Evolutionary conservation across 2,113 vertebrate genomes (phyloP).

Genomic region (Vulpes vulpes): DNA sequence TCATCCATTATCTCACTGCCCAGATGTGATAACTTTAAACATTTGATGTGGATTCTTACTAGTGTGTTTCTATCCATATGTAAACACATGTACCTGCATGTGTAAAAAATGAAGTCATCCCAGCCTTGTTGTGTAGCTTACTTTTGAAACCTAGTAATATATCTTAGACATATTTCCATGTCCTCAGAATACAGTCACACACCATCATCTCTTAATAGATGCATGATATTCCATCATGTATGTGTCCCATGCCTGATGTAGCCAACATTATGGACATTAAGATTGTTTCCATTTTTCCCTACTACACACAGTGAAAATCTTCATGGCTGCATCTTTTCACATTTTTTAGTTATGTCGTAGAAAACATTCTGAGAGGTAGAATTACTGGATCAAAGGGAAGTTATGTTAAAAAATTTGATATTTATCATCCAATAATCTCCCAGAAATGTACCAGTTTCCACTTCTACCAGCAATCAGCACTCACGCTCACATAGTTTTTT

Average conservation of each 20-base stretch:
- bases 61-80: background rate
- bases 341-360: background rate
- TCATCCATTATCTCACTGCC: background rate
- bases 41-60: background rate
- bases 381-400: background rate
- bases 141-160: conserved; percentile 6
- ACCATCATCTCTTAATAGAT: background rate
- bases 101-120: background rate
- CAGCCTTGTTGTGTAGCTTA: background rate
- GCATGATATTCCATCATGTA: background rate
- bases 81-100: background rate
- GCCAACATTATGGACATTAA: background rate
- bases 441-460: background rate
- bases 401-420: background rate
- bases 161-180: background rate
- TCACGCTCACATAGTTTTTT: background rate
- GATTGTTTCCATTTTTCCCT: background rate
- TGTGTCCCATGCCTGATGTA: background rate
- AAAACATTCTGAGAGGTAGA: conserved; percentile 23
- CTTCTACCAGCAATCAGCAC: background rate
- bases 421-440: background rate
- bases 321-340: background rate
- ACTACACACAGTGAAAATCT: background rate
- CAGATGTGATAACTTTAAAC: background rate
- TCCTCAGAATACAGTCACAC: background rate